Evolutionary conservation across 2,888 invertebrate genomes (phyloP), one percentile per base, ranked within the genome.

Genomic region (Himalopsyche japonica): DNA sequence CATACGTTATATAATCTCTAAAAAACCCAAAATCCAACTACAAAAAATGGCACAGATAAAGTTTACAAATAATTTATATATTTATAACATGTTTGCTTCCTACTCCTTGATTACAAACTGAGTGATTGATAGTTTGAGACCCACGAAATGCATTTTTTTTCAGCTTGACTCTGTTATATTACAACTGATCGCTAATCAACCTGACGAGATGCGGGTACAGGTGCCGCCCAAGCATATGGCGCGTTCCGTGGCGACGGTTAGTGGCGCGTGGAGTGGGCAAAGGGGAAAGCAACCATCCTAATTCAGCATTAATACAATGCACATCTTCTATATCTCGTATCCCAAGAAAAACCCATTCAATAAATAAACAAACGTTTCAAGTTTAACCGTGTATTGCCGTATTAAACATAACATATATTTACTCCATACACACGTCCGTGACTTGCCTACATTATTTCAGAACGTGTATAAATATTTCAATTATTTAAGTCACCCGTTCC

Each of bases 151-250:
- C 24, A 57, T 57, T 57, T 57, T 57, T 57, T 57, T 57, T 57
- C 10, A 49, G 57, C 20, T 57, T 24, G 57, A 24, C 57, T 57
- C 57, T 57, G 57, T 24, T 8, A 57, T 57, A 57, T 57, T 57
- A 57, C 57, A 57, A 57, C 37, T 76, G 57, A 80, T 81, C 78
- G 85, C 83, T 78, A 83, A 83, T 83, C 83, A 70, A 80, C 80
- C 64, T 48, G 80, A 43, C 81, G 48, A 81, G 85, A 85, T 85
- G 85, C 85, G 85, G 85, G 85, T 80, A 82, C 85, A 85, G 85
- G 85, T 85, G 85, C 81, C 30, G 82, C 77, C 47, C 57, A 12
- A 57, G 80, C 80, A 82, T 81, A 84, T 84, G 84, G 81, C 80
- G 82, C 81, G 24, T 34, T 34, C 30, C 34, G 24, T 27, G 30